Evolutionary conservation across 2,113 vertebrate genomes (phyloP).

Genomic region (Oriolus oriolus): DNA sequence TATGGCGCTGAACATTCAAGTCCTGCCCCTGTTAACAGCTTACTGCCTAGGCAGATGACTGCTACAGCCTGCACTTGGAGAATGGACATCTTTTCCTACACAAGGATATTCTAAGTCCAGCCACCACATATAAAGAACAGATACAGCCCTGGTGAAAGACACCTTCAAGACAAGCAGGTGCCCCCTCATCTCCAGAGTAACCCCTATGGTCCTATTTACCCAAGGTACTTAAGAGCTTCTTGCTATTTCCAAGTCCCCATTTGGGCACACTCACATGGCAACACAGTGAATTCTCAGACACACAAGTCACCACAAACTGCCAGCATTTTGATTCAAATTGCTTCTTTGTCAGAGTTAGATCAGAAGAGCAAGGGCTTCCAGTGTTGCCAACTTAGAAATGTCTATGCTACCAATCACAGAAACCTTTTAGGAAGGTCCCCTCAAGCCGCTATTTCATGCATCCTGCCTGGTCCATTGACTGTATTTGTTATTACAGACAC

Average conservation of each 20-base stretch:
- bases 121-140: neutral
- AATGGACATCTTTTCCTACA: neutral
- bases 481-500: neutral
- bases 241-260: neutral
- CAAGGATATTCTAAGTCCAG: neutral
- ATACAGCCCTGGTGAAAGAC: neutral
- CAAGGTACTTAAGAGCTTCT: neutral
- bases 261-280: neutral
- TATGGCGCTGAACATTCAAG: neutral
- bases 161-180: neutral
- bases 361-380: neutral
- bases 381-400: neutral
- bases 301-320: neutral
- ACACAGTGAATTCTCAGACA: neutral
- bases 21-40: neutral
- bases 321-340: neutral
- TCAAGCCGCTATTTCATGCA: neutral
- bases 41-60: neutral
- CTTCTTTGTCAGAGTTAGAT: neutral
- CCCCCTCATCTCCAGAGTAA: neutral
- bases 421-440: neutral
- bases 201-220: neutral
- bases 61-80: neutral
- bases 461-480: neutral
- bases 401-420: neutral